Base-by-base conservation (phyloP, 2,888 invertebrate genomes). In the Plagiodera versicolora region DNA sequence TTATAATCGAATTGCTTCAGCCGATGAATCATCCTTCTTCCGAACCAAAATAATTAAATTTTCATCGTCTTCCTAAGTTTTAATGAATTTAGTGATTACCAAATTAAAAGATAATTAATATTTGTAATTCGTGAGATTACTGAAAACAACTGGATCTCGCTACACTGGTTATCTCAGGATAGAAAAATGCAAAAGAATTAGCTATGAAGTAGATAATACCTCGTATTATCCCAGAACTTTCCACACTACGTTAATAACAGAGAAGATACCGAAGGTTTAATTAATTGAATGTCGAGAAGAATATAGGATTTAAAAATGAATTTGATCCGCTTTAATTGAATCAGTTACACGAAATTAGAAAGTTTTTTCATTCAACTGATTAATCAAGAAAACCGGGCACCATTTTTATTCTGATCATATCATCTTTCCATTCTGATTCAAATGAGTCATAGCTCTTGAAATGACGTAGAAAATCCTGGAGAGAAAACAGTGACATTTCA, bases 1-100 rank as follows among this genome's bases (percentile, higher is more conserved):
- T 61, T 61, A 61, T 54, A 58, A 61, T 52, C 54, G 58, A 61
- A 54, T 61, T 58, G 58, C 53, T 53, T 39, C 44, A 50, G 35
- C 54, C 58, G 57, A 58, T 57, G 61, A 61, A 54, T 61, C 58
- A 61, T 58, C 55, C 44, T 47, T 61, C 57, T 46, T 50, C 54
- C 54, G 51, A 58, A 58, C 53, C 53, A 24, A 44, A 53, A 53
- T 53, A 44, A 53, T 53, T 53, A 20, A 53, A 45, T 53, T 46
- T 20, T 16, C 16, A 44, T n/a, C 53, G 53, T 14, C 53, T 53
- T 11, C 44, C 44, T 20, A 17, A 53, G 53, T 53, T 45, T 44
- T 53, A 53, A 53, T 53, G 53, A 53, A 53, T 53, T 44, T 53
- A 53, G 53, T 44, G 53, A 53, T 53, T 53, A 24, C 20, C n/a